Conservation (phyloP, 2,888 invertebrate species). For the Microchrysa polita region DNA sequence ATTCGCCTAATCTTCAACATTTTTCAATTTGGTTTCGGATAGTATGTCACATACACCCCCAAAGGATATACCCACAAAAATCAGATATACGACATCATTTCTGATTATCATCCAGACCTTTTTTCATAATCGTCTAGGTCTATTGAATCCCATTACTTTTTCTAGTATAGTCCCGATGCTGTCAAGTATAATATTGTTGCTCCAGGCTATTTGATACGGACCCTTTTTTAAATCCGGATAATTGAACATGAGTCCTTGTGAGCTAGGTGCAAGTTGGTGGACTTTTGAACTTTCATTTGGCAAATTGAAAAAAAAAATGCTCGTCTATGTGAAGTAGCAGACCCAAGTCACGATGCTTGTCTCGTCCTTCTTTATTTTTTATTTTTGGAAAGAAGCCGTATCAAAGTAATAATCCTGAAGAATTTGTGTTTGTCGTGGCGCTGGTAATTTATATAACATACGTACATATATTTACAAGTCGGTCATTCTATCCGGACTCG, state of each 20-base stretch:
- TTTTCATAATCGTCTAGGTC: slow-evolving; percentile 2
- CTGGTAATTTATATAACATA: slow-evolving; percentile 40
- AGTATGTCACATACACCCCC: neutral
- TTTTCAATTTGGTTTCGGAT: slow-evolving; percentile 7
- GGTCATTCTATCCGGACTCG: slow-evolving; percentile 10
- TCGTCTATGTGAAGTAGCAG: neutral
- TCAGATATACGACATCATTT: slow-evolving; percentile 7
- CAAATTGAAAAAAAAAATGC: slow-evolving; percentile 10
- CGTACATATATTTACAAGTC: slow-evolving; percentile 10
- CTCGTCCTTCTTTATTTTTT: slow-evolving; percentile 1
- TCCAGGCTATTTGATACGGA: slow-evolving; percentile 13
- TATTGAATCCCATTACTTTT: slow-evolving; percentile 5
- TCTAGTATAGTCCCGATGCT: neutral
- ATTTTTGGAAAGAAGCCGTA: neutral
- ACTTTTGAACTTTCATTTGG: neutral
- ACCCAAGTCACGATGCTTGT: neutral
- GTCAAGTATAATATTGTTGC: neutral
- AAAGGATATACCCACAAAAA: neutral
- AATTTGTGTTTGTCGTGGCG: slow-evolving; percentile 1
- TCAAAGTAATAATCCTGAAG: slow-evolving; percentile 2
- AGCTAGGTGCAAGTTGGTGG: slow-evolving; percentile 7
- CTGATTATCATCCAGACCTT: slow-evolving; percentile 16
- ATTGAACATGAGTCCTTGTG: slow-evolving; percentile 25
- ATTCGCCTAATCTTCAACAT: too few species aligned
- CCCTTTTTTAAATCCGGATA: slow-evolving; percentile 29